Evolutionary conservation across 92 coral and sea anemone species (phyloP), one percentile per base, ranked within the genome.

Genomic region (Scolanthus callimorphus): DNA sequence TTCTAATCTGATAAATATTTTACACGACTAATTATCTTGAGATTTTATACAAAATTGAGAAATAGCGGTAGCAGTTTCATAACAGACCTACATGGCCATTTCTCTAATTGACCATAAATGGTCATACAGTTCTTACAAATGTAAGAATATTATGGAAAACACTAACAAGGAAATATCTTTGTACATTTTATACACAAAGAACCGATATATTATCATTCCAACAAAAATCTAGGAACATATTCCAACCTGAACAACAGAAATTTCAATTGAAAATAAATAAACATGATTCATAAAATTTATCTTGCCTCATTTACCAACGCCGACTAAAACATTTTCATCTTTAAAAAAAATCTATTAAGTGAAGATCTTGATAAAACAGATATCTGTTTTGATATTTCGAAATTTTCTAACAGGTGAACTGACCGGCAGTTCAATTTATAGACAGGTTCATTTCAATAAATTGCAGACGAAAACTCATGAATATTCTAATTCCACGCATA

Each of bases 381-480:
- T n/a, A n/a, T n/a, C n/a, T n/a, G n/a, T n/a, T n/a, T n/a, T n/a
- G n/a, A n/a, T n/a, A n/a, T n/a, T n/a, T n/a, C n/a, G n/a, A n/a
- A n/a, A n/a, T 34, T 15, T 6, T 6, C 41, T 6, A 34, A 34
- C 41, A 34, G 41, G 41, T 34, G 41, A 34, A 34, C 41, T 19
- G 52, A 20, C 52, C 52, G 52, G 52, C 52, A 19, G 52, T 20
- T 46, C 52, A 9, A 46, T 9, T 19, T 6, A 9, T 21, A 46
- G 52, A 46, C 52, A 46, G 17, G 52, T 46, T 46, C 12, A 46
- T 46, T 46, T 46, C 52, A 46, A 46, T 46, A 46, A 46, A 20
- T 46, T 20, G 52, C 22, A 46, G 52, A 46, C 52, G 8, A 10
- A 4, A 46, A 46, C 12, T 20, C 4, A 46, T 46, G 52, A 46